These are phyloP conservation scores for Siniperca knerii DNA, from an alignment of 2,113 vertebrate genomes.

Conservation along the genomic window DNA sequence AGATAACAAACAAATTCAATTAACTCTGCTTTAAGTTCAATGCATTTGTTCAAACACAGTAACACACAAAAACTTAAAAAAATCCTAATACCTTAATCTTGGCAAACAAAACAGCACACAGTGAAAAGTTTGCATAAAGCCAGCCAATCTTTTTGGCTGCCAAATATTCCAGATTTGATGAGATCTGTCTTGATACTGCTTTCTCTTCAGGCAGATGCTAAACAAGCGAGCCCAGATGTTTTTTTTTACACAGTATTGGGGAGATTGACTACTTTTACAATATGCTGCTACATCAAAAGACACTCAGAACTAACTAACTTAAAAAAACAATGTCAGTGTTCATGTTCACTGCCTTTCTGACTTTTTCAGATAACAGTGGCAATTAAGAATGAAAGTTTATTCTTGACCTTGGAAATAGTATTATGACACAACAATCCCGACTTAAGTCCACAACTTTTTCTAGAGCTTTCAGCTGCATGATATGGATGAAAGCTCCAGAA, in stretches of 20 bases:
- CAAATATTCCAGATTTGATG: slow-evolving; percentile 30
- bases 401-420: background rate
- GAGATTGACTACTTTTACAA: background rate
- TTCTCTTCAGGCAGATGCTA: slow-evolving; percentile 9
- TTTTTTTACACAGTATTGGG: background rate
- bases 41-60: background rate
- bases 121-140: background rate
- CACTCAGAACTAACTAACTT: background rate
- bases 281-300: background rate
- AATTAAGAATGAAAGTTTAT: background rate
- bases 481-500: background rate
- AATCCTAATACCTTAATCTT: background rate
- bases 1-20: background rate
- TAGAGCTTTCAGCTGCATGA: background rate
- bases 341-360: background rate
- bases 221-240: slow-evolving; percentile 15
- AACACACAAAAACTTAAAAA: background rate
- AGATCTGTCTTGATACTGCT: background rate
- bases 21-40: background rate
- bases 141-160: background rate
- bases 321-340: background rate
- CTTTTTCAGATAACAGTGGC: background rate
- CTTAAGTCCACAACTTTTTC: background rate
- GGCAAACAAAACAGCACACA: slow-evolving; percentile 16
- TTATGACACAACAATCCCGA: background rate